A percentile compares a stretch with the other conserved stretches of the same genome.
Evolutionary conservation across 2,797 vertebrate species (phyloP).

Genomic region (Gobionotothen gibberifrons): DNA sequence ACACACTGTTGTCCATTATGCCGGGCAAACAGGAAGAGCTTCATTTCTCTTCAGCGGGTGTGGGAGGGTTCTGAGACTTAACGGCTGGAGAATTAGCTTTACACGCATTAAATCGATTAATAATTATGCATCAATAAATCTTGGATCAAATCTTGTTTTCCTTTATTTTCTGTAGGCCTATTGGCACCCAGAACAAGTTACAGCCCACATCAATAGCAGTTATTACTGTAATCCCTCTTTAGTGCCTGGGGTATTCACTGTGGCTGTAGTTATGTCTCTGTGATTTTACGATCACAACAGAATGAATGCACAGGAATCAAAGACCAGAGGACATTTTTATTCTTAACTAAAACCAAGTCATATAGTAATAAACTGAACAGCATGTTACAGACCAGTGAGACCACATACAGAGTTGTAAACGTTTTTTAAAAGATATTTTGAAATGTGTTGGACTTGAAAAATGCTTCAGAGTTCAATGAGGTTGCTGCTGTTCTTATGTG

Average conservation of each 20-base stretch:
- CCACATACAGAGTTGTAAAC: conserved; percentile 25
- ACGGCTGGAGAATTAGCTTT: conserved; percentile 10
- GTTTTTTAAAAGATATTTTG: conserved; percentile 24
- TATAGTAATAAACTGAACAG: conserved; percentile 11
- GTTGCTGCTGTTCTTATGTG: conserved; percentile 17
- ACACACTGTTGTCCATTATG: background rate
- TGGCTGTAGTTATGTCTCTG: conserved; percentile 1
- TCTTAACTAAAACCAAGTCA: conserved; percentile 14
- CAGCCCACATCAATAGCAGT: conserved; percentile 40
- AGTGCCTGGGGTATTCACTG: background rate
- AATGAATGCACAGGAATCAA: conserved; percentile 18
- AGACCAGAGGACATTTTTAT: conserved; percentile 6
- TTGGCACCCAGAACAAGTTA: conserved; percentile 10
- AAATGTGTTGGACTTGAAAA: conserved; percentile 20
- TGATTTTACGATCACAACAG: conserved; percentile 20
- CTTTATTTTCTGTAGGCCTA: conserved; percentile 9
- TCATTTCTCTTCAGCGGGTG: conserved; percentile 22
- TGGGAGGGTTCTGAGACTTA: conserved; percentile 10
- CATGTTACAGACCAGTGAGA: background rate
- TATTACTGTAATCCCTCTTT: conserved; percentile 3
- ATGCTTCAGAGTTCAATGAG: conserved; percentile 6
- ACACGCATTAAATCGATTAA: conserved; percentile 20
- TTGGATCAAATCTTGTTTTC: conserved; percentile 14
- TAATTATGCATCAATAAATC: conserved; percentile 26
- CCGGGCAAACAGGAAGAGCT: conserved; percentile 24